Evolutionary conservation across 2,888 invertebrate genomes (phyloP), one percentile per base, ranked within the genome.

Genomic region (Epistrophe eligans): DNA sequence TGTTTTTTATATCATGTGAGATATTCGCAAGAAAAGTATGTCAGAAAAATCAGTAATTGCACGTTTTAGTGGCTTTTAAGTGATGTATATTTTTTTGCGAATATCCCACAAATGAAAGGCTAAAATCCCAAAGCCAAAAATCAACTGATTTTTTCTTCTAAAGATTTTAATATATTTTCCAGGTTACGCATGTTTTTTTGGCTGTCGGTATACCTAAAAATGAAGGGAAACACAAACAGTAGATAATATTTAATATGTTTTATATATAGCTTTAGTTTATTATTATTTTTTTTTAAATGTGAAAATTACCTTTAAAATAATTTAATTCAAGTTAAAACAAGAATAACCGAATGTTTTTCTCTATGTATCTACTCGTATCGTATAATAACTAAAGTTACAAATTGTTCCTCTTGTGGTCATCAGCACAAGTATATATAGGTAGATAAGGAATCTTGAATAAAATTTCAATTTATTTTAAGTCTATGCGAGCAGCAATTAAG

Each of bases 401-500:
- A 87, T 87, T 79, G 43, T 38, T 79, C 74, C 82, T 87, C 82
- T 74, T 82, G 74, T 38, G 82, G 82, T 82, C 24, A 50, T 11
- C n/a, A 72, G 71, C 77, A 48, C 52, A 57, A 11, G 55, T 17
- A 50, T 79, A 87, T 87, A 50, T 28, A 24, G 24, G n/a, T n/a
- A n/a, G n/a, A n/a, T n/a, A n/a, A n/a, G 17, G 10, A 32, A 82
- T 87, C 85, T 87, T 87, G 85, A 77, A 87, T 87, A 87, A 87
- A 87, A 87, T 82, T 82, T 79, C 82, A 82, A 82, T 87, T 84
- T 64, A 79, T 74, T 82, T 66, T 71, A 60, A 77, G 74, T 60
- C 24, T 60, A 19, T 48, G 7, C 40, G 10, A 35, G 43, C 24
- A 73, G 64, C 62, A 85, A 81, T 81, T 85, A 81, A 62, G 72